A percentile compares a stretch with the other conserved stretches of the same genome.
phyloP scores from a whole-genome alignment of 2,888 invertebrate genomes.

The Sialis lutaria region DNA sequence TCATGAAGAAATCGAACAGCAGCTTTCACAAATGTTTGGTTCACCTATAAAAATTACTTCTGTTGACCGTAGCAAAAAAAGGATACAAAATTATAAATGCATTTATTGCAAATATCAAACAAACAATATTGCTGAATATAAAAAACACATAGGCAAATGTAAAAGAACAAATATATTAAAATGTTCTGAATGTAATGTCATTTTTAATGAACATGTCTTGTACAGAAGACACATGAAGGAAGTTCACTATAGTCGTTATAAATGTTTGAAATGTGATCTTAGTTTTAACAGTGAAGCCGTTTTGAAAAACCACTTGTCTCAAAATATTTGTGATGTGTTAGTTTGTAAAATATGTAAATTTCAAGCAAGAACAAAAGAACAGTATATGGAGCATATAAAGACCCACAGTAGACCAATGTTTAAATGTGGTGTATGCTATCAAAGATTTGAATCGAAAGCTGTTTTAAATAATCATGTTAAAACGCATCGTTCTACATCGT shows the following conservation, averaged over 20 bases:
- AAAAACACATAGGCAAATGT: conserved; percentile 25
- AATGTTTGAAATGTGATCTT: conserved; percentile 24
- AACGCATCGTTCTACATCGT: conserved; percentile 25
- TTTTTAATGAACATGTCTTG: conserved; percentile 22
- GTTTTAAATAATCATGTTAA: conserved; percentile 26
- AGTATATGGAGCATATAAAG: conserved; percentile 24
- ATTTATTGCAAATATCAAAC: conserved; percentile 27
- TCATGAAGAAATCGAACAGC: conserved; percentile 17
- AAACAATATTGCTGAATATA: conserved; percentile 24
- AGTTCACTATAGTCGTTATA: neutral
- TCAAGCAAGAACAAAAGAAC: conserved; percentile 23
- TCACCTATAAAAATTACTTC: conserved; percentile 1
- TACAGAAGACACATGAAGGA: conserved; percentile 20
- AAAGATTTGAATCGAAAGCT: conserved; percentile 25
- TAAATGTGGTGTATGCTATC: conserved; percentile 26
- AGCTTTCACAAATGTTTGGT: conserved; percentile 12
- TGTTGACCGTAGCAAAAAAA: neutral
- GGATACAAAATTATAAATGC: conserved; percentile 25
- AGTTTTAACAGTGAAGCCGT: conserved; percentile 23
- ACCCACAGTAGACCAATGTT: conserved; percentile 27
- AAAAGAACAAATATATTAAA: conserved; percentile 10
- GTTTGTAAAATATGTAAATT: conserved; percentile 25
- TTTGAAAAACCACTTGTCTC: conserved; percentile 24
- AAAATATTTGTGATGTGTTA: conserved; percentile 19
- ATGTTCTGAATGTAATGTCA: conserved; percentile 25